Conservation (phyloP, 2,888 invertebrate species). For the Ochropacha duplaris region DNA sequence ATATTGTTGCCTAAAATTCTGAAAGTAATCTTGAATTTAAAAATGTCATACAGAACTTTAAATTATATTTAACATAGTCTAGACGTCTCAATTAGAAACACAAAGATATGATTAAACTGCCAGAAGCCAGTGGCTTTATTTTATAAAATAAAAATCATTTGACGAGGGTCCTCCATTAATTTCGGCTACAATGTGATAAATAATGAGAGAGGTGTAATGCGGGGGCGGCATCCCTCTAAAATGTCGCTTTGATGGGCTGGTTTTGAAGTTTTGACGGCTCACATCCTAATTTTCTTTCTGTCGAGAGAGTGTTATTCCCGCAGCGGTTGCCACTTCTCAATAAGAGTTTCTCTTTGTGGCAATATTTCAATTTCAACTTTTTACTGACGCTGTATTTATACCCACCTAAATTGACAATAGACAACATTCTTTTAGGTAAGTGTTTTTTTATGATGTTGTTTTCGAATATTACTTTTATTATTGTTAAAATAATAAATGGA, state of each 20-base stretch:
- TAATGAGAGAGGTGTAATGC: conserved; percentile 80
- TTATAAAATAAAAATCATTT: conserved; percentile 80
- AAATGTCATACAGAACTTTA: background rate
- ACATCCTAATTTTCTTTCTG: conserved; percentile 79
- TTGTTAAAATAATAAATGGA: no score
- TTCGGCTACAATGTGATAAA: conserved; percentile 81
- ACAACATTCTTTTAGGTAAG: background rate
- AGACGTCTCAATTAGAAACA: conserved; percentile 35
- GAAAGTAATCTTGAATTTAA: background rate
- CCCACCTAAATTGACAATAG: conserved; percentile 1
- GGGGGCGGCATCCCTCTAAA: conserved; percentile 70
- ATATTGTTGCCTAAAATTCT: background rate
- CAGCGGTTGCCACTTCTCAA: conserved; percentile 68
- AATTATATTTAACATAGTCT: background rate
- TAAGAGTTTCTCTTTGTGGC: conserved; percentile 64
- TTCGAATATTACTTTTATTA: background rate
- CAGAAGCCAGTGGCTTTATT: conserved; percentile 68
- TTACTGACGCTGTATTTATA: conserved; percentile 14
- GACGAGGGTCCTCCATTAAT: conserved; percentile 82
- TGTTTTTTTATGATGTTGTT: background rate
- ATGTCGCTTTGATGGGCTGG: conserved; percentile 67
- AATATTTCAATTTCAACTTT: conserved; percentile 62
- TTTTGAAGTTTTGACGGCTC: conserved; percentile 80
- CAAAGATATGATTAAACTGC: conserved; percentile 81
- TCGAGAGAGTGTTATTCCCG: conserved; percentile 47